phyloP scores from a whole-genome alignment of 2,797 vertebrate genomes.

The Neomorphus geoffroyi region DNA sequence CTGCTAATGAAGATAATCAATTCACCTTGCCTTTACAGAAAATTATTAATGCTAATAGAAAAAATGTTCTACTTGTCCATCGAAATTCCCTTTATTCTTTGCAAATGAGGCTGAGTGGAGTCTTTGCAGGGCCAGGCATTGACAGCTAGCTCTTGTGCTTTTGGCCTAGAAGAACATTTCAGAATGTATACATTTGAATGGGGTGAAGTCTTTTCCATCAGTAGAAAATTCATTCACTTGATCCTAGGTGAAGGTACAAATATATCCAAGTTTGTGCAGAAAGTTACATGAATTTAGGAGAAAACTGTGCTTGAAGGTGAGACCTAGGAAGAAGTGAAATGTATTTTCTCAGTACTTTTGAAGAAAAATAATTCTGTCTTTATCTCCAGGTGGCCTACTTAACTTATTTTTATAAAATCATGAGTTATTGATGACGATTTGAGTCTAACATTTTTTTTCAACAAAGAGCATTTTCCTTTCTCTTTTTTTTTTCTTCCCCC shows the following conservation, averaged over 20 bases:
- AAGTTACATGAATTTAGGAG: not conserved
- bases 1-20: not conserved
- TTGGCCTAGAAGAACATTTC: not conserved
- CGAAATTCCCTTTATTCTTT: not conserved
- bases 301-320: not conserved
- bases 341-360: not conserved
- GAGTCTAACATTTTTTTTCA: not conserved
- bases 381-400: not conserved
- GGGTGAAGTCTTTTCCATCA: not conserved
- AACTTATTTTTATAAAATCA: not conserved
- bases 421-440: not conserved
- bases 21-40: not conserved
- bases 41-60: not conserved
- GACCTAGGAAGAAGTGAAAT: not conserved
- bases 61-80: not conserved
- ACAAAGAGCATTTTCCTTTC: fast-evolving
- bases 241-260: not conserved
- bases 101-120: not conserved
- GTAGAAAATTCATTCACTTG: not conserved
- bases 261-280: not conserved
- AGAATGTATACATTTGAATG: not conserved
- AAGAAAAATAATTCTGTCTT: not conserved
- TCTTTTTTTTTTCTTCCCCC: not conserved
- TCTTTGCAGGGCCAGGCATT: not conserved
- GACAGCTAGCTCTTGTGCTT: not conserved